Base-by-base conservation (phyloP, 2,888 invertebrate species). In the Lasioglossum vierecki region DNA sequence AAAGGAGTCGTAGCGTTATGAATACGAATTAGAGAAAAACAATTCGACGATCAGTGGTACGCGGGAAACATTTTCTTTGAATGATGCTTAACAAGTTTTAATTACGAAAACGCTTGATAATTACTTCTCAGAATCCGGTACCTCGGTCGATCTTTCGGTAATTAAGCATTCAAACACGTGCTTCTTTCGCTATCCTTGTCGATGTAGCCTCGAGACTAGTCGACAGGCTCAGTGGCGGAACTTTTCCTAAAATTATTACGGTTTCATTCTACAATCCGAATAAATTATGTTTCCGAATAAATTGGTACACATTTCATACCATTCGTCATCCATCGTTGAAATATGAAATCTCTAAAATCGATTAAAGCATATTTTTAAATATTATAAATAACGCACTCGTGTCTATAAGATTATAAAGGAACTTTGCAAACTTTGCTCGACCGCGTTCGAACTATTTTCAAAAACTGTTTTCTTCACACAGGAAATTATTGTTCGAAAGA, bases 81-180 rank as follows among this genome's bases (percentile, higher is more conserved):
- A 80, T 11, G 35, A 22, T 22, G 8, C 57, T 30, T 83, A 76
- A 76, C 76, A 9, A 57, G 41, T 57, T 44, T 66, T 70, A 68
- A 39, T 72, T 49, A 77, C 39, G 41, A 68, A 81, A 77, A 77
- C 66, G 68, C 13, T 77, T 30, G 60, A 41, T 49, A 66, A 83
- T 26, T 63, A 35, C 44, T 83, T 83, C 81, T 72, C 8, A 4
- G 83, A 74, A 77, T 70, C 15, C 41, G 68, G 53, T 68, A 77
- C 44, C 46, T 18, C 53, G 66, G 39, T 49, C 68, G 74, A 74
- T 77, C 39, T 81, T 70, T 73, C 26, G 63, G 49, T 30, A 49
- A 30, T 73, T 57, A 66, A 44, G n/a, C 49, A 53, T 72, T 72
- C 72, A 26, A 11, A 26, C 41, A 39, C 66, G 41, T 41, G 35